These are phyloP conservation scores for Rhingia rostrata DNA, from an alignment of 2,888 invertebrate genomes.

Conservation along the genomic window DNA sequence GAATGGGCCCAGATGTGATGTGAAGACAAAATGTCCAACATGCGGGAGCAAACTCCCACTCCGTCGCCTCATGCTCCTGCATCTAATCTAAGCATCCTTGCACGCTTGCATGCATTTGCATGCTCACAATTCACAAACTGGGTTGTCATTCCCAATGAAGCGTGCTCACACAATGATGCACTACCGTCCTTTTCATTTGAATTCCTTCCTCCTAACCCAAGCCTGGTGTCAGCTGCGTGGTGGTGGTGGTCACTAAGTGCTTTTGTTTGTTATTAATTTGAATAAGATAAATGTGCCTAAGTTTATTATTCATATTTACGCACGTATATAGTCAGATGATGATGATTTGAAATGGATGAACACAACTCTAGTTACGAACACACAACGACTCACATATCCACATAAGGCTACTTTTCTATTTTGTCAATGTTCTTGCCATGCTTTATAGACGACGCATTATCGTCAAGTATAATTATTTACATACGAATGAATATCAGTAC, in stretches of 20 bases:
- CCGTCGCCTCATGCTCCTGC: background rate
- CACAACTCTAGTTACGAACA: background rate
- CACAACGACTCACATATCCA: background rate
- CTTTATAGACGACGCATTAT: slow-evolving; percentile 5
- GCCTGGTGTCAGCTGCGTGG: background rate
- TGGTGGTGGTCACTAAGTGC: slow-evolving; percentile 50
- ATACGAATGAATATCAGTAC: background rate
- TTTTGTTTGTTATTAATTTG: slow-evolving; percentile 72
- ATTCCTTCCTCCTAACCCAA: background rate
- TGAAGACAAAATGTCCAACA: slow-evolving; percentile 63
- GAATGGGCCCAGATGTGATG: slow-evolving; percentile 70
- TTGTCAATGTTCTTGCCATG: slow-evolving; percentile 22
- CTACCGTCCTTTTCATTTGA: slow-evolving; percentile 1
- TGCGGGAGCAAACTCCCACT: slow-evolving; percentile 15
- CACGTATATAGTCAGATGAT: slow-evolving; percentile 39
- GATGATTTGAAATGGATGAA: slow-evolving; percentile 36
- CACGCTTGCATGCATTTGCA: slow-evolving; percentile 49
- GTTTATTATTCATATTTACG: slow-evolving; percentile 64
- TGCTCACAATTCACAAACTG: slow-evolving; percentile 18
- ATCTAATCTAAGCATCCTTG: slow-evolving; percentile 37
- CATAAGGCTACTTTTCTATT: background rate
- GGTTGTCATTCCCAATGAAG: slow-evolving; percentile 52
- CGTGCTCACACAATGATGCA: slow-evolving; percentile 26
- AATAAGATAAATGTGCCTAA: slow-evolving; percentile 62
- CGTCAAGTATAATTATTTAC: background rate